A percentile compares a stretch with the other conserved stretches of the same genome.
Evolutionary conservation across 1,140 invertebrate species (phyloP).

Genomic region (Chymomyza costata): DNA sequence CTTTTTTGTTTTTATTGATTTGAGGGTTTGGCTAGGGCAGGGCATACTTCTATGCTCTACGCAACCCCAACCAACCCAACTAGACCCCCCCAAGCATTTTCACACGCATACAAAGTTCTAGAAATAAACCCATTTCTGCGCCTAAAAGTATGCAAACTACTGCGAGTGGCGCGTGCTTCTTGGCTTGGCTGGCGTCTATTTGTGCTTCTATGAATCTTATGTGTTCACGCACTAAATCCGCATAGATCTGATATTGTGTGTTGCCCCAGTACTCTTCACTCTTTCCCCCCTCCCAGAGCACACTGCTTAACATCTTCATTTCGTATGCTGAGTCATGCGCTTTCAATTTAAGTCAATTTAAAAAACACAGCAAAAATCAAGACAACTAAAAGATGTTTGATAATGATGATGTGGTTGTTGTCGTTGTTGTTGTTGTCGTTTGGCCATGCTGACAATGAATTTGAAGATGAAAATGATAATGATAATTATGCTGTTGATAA

Average conservation of each 20-base stretch:
- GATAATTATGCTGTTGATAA: too few relatives aligned
- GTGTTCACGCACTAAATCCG: constrained; percentile 43
- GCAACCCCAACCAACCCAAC: too few relatives aligned
- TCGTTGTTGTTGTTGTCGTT: background rate
- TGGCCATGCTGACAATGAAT: constrained; percentile 29
- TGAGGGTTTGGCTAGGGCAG: constrained; percentile 21
- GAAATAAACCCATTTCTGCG: background rate
- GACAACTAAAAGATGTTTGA: constrained; percentile 45
- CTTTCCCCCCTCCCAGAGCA: constrained; percentile 2
- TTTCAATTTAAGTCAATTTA: constrained; percentile 68
- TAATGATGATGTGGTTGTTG: constrained; percentile 10
- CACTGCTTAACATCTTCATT: constrained; percentile 17
- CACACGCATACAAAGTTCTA: too few relatives aligned
- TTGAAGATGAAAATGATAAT: constrained; percentile 14
- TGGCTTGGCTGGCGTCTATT: constrained; percentile 1
- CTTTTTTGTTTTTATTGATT: constrained; percentile 42
- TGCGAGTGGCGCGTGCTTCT: too few relatives aligned
- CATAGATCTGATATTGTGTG: constrained; percentile 26
- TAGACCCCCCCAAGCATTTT: too few relatives aligned
- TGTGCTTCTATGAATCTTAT: constrained; percentile 19
- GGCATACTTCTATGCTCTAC: too few relatives aligned
- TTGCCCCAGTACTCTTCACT: constrained; percentile 2
- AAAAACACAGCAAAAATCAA: constrained; percentile 49
- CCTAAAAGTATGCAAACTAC: constrained; percentile 40
- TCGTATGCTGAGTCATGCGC: constrained; percentile 62